Percentiles rank a stretch among this genome's conserved stretches.
Conservation (phyloP, 2,888 invertebrate genomes). For the Limenitis camilla region DNA sequence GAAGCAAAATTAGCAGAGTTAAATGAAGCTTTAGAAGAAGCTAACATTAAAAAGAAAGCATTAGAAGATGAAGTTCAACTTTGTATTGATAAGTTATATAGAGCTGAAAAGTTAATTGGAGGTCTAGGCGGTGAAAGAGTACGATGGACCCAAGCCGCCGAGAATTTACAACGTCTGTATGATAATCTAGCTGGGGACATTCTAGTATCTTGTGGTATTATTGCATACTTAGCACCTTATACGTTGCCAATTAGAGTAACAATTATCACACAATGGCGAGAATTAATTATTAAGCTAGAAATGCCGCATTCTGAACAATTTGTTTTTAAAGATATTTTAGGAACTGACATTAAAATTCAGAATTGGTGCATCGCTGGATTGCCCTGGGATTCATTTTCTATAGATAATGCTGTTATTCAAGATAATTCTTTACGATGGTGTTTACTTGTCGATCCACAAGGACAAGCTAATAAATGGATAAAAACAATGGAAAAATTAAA, state of each 20-base stretch:
- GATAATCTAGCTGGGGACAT: conserved; percentile 93
- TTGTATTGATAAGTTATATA: conserved; percentile 87
- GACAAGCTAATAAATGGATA: conserved; percentile 90
- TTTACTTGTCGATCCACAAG: conserved; percentile 87
- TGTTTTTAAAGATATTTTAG: conserved; percentile 82
- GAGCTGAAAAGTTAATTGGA: conserved; percentile 91
- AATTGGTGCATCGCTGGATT: conserved; percentile 89
- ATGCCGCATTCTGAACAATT: conserved; percentile 87
- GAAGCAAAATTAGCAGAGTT: conserved; percentile 84
- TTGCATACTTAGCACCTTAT: conserved; percentile 92
- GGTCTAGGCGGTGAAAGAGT: conserved; percentile 92
- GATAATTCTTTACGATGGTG: conserved; percentile 86
- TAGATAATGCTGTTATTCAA: conserved; percentile 89
- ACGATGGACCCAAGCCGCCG: conserved; percentile 87
- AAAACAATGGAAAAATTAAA: conserved; percentile 86
- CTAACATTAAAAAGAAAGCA: conserved; percentile 78
- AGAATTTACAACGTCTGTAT: conserved; percentile 81
- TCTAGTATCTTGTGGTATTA: conserved; percentile 89
- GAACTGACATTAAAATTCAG: conserved; percentile 90
- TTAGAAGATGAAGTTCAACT: conserved; percentile 83
- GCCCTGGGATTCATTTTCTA: conserved; percentile 87
- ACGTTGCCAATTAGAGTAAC: conserved; percentile 79
- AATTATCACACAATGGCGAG: conserved; percentile 81
- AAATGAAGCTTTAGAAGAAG: conserved; percentile 79
- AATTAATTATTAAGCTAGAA: conserved; percentile 76